Base-by-base conservation (phyloP, 2,113 vertebrate species). In the Onychostruthus taczanowskii region DNA sequence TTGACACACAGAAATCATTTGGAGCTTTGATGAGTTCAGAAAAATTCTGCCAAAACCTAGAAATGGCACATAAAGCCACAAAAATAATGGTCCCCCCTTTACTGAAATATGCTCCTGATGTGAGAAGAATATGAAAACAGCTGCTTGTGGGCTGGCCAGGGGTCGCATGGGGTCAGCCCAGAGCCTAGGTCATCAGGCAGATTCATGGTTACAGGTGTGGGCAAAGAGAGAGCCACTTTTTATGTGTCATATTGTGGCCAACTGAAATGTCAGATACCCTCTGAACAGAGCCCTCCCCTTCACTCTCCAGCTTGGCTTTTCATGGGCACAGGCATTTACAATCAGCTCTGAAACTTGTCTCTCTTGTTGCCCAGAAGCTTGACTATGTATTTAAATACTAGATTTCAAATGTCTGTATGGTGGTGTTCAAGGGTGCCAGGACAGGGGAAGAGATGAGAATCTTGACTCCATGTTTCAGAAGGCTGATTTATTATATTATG, bases 91-190 rank as follows among this genome's bases (percentile, higher is more conserved):
- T 33, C 74, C 19, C 7, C 3, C 6, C 23, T 78, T 75, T 61
- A 23, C 19, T 55, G 64, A 81, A 81, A 70, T 31, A 81, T 0
- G 0, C 4, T 59, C 7, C 33, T 53, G 47, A 46, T 58, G 37
- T 30, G 50, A 73, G 69, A 85, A 88, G 37, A 74, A 35, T 67
- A 67, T 84, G 52, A 91, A 63, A 26, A 46, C 28, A 49, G 14
- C 33, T 50, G 19, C 19, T 80, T 72, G 16, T 7, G 27, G 26
- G n/a, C 12, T 58, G 23, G 9, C 18, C 1, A 5, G 13, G 13
- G 6, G 17, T 61, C 41, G 21, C 33, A 64, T 0, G 0, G 28
- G 33, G 26, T 31, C 41, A 86, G 16, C 31, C 44, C 68, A 73
- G 41, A 69, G 27, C 21, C 41, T 16, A 17, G 23, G 14, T 77